A percentile compares a stretch with the other conserved stretches of the same genome.
These are phyloP conservation scores for Embidobia sp. DNA, from an alignment of 2,888 invertebrate species.

Conservation along the genomic window DNA sequence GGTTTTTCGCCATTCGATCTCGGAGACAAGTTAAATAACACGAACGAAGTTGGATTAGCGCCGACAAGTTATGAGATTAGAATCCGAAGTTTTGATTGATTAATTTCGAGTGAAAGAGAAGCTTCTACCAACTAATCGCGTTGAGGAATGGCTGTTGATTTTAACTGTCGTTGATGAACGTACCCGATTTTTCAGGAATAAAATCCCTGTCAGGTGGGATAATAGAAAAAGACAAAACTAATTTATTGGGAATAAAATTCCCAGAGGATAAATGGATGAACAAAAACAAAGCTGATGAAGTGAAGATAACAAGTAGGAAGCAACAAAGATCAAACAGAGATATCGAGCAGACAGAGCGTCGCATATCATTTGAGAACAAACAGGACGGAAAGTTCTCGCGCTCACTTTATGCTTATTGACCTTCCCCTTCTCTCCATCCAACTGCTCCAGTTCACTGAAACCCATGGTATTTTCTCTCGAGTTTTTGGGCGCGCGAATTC, in stretches of 20 bases:
- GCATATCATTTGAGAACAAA: background rate
- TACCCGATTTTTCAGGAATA: no score
- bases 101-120: slow-evolving; percentile 18
- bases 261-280: background rate
- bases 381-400: slow-evolving; percentile 23
- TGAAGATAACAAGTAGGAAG: background rate
- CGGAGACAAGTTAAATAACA: slow-evolving; percentile 30
- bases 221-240: no score
- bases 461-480: slow-evolving; percentile 31
- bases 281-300: background rate
- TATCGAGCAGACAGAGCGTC: background rate
- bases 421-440: background rate
- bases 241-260: no score
- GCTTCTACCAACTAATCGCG: background rate
- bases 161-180: no score
- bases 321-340: background rate
- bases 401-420: slow-evolving; percentile 55
- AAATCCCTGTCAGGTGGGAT: no score
- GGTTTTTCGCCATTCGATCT: slow-evolving; percentile 2
- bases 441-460: background rate
- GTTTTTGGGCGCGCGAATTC: slow-evolving; percentile 32
- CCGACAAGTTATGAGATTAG: slow-evolving; percentile 47
- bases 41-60: slow-evolving; percentile 44
- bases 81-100: slow-evolving; percentile 55
- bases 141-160: background rate